Evolutionary conservation across 2,888 invertebrate genomes (phyloP).

Genomic region (Tanypteryx hageni): DNA sequence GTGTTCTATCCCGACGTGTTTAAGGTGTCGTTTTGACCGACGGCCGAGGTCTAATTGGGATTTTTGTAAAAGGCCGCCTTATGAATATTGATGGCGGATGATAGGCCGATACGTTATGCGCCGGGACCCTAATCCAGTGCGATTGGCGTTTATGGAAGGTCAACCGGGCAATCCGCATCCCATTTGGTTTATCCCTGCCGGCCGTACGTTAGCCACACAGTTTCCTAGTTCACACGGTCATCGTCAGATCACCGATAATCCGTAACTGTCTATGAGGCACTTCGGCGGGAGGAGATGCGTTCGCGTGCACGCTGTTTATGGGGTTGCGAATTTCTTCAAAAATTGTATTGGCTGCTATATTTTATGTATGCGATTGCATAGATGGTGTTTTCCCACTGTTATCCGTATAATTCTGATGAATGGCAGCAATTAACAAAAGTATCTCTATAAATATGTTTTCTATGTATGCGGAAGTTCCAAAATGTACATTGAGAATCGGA

Average conservation of each 20-base stretch:
- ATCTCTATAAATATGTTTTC: too few species aligned
- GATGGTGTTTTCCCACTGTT: too few species aligned
- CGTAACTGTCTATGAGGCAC: not conserved
- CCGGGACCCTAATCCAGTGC: not conserved
- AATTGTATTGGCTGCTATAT: too few species aligned
- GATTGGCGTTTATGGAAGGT: not conserved
- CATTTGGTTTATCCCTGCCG: not conserved
- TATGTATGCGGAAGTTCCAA: too few species aligned
- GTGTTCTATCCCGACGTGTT: not conserved
- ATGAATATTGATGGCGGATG: slow-evolving; percentile 13
- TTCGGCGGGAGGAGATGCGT: not conserved
- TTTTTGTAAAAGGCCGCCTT: not conserved
- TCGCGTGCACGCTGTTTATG: not conserved
- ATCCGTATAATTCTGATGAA: too few species aligned
- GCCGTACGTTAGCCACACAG: not conserved
- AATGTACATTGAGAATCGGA: too few species aligned
- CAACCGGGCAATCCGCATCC: not conserved
- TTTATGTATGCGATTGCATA: too few species aligned
- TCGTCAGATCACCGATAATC: slow-evolving; percentile 19
- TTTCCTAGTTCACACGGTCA: not conserved
- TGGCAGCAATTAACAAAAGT: too few species aligned
- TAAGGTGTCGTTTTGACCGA: not conserved
- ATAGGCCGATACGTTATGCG: not conserved
- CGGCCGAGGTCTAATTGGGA: not conserved
- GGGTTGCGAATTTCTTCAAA: not conserved